These are phyloP conservation scores for Aphrophora alni DNA, from an alignment of 2,888 invertebrate species.

Conservation along the genomic window DNA sequence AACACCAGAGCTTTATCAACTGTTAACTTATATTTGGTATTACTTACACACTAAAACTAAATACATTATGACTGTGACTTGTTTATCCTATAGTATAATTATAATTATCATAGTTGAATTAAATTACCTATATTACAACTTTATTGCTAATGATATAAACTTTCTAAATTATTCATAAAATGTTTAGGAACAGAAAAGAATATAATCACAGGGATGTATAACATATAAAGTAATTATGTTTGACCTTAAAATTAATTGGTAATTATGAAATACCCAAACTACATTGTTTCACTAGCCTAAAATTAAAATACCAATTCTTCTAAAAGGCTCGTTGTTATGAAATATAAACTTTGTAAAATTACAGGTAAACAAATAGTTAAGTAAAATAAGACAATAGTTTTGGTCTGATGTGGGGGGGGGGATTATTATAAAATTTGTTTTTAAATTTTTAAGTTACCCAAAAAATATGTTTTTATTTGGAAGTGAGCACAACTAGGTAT, in stretches of 20 bases:
- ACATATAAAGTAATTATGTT: neutral
- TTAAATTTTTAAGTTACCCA: too few species aligned
- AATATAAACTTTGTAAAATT: too few species aligned
- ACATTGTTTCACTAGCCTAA: neutral
- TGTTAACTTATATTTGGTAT: too few species aligned
- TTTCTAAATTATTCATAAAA: neutral
- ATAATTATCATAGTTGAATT: neutral
- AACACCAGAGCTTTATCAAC: too few species aligned
- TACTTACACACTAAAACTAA: too few species aligned
- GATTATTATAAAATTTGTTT: too few species aligned
- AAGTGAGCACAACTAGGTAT: too few species aligned
- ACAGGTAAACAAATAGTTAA: too few species aligned
- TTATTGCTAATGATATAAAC: neutral
- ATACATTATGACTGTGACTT: neutral
- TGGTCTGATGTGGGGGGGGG: too few species aligned
- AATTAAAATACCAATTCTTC: neutral
- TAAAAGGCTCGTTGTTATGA: too few species aligned
- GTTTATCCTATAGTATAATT: neutral
- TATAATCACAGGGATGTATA: neutral
- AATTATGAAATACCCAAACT: neutral
- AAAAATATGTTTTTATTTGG: too few species aligned
- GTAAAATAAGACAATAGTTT: too few species aligned
- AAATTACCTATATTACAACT: neutral
- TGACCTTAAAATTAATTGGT: neutral
- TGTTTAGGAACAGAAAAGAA: neutral